Percentiles rank a stretch among this genome's conserved stretches.
Conservation (phyloP, 2,888 invertebrate species). For the Cephus pulcher region DNA sequence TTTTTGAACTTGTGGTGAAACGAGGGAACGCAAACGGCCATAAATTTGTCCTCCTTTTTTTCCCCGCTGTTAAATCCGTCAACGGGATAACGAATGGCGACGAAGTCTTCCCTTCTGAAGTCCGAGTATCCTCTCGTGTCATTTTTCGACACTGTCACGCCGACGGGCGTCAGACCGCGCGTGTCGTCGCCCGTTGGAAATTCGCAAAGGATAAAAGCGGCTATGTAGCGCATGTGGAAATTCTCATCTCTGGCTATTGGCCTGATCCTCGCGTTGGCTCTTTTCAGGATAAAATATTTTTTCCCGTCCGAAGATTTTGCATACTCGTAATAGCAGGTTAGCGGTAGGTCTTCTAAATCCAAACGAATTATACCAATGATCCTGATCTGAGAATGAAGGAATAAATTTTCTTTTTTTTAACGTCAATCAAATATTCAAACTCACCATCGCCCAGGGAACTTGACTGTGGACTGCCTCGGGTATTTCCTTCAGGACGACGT, state of each 20-base stretch:
- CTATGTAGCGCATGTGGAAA: constrained; percentile 35
- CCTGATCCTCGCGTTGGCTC: constrained; percentile 24
- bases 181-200: constrained; percentile 19
- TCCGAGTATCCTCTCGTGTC: not conserved
- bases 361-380: constrained; percentile 38
- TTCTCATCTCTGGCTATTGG: constrained; percentile 33
- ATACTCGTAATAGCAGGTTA: constrained; percentile 39
- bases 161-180: constrained; percentile 22
- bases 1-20: constrained; percentile 65
- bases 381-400: constrained; percentile 31
- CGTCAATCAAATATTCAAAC: constrained; percentile 9
- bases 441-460: constrained; percentile 34
- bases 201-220: constrained; percentile 39
- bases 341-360: constrained; percentile 9
- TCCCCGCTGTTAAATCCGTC: constrained; percentile 10
- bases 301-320: not conserved
- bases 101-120: constrained; percentile 24
- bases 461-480: constrained; percentile 13
- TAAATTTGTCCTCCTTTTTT: constrained; percentile 11
- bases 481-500: constrained; percentile 38
- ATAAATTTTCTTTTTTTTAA: not conserved
- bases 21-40: constrained; percentile 66
- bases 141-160: constrained; percentile 31
- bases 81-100: constrained; percentile 31
- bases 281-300: constrained; percentile 13